Conservation (phyloP, 2,797 vertebrate genomes). For the Pseudochaenichthys georgianus region DNA sequence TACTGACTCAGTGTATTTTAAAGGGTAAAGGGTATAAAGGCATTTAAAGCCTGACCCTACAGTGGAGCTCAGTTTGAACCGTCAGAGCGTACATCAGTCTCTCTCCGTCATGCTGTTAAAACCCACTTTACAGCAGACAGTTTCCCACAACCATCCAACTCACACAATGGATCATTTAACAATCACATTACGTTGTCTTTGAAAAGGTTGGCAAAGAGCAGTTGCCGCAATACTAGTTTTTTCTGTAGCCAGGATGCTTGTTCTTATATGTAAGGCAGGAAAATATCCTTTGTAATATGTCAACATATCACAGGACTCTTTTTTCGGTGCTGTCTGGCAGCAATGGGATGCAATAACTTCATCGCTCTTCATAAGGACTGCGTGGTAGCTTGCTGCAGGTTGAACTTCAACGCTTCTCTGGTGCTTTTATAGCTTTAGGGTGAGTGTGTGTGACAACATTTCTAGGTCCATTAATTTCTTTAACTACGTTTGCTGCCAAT, state of each 20-base stretch:
- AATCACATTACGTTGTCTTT: background rate
- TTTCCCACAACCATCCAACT: conserved; percentile 19
- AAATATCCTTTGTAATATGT: too few species aligned
- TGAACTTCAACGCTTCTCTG: too few species aligned
- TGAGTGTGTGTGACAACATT: conserved; percentile 1
- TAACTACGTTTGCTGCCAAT: background rate
- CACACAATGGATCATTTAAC: background rate
- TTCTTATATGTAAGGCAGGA: too few species aligned
- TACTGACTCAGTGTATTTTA: conserved; percentile 74
- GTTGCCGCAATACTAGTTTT: too few species aligned
- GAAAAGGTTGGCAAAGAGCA: background rate
- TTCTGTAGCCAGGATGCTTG: too few species aligned
- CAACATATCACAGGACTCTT: too few species aligned
- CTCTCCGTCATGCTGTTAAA: background rate
- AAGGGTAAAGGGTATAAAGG: conserved; percentile 77
- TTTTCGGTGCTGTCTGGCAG: too few species aligned
- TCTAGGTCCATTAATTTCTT: background rate
- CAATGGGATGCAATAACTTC: too few species aligned
- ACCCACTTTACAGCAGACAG: conserved; percentile 20
- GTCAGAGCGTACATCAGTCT: conserved; percentile 6
- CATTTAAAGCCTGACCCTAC: conserved; percentile 45
- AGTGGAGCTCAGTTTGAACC: conserved; percentile 57
- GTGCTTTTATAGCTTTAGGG: too few species aligned
- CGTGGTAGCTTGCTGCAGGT: too few species aligned
- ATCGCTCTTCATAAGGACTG: too few species aligned